phyloP scores from a whole-genome alignment of 2,888 invertebrate species.

The Drosophila nr. perissopoda region DNA sequence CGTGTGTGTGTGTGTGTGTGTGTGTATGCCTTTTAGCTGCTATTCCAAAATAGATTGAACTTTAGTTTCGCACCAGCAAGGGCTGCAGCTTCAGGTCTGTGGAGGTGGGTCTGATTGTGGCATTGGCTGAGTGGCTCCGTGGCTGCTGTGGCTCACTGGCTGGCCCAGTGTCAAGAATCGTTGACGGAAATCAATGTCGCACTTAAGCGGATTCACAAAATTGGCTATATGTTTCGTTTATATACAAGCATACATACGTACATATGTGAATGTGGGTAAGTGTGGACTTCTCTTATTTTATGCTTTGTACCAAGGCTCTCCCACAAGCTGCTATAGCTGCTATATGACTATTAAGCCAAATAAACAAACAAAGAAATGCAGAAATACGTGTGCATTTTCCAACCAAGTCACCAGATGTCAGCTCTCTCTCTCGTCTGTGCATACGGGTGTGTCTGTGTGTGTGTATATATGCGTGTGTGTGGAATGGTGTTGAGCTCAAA shows the following conservation, averaged over 20 bases:
- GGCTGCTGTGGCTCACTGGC: slow-evolving; percentile 18
- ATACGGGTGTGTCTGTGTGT: slow-evolving; percentile 10
- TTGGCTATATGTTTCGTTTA: slow-evolving; percentile 72
- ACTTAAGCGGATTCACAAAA: slow-evolving; percentile 78
- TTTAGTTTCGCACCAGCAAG: slow-evolving; percentile 42
- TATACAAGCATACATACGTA: not conserved
- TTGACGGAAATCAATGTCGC: slow-evolving; percentile 80
- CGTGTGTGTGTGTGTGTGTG: slow-evolving; percentile 5
- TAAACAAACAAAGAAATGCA: slow-evolving; percentile 53
- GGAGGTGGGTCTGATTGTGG: not conserved
- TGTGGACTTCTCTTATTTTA: slow-evolving; percentile 12
- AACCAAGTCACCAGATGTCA: slow-evolving; percentile 49
- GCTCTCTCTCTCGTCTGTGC: slow-evolving; percentile 37
- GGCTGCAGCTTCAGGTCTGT: not conserved
- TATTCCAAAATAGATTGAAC: slow-evolving; percentile 56
- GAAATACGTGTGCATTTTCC: slow-evolving; percentile 23
- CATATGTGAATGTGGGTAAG: not conserved
- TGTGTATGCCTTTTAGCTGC: slow-evolving; percentile 48
- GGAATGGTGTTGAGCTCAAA: slow-evolving; percentile 52
- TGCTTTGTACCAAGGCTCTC: slow-evolving; percentile 8
- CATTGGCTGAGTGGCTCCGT: slow-evolving; percentile 14
- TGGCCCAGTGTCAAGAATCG: slow-evolving; percentile 72
- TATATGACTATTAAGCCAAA: slow-evolving; percentile 58
- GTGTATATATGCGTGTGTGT: slow-evolving; percentile 32
- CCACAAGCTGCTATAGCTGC: slow-evolving; percentile 6